Percentiles rank a stretch among this genome's conserved stretches.
These are phyloP conservation scores for Sebastes schlegelii DNA, from an alignment of 2,113 vertebrate genomes.

Conservation along the genomic window DNA sequence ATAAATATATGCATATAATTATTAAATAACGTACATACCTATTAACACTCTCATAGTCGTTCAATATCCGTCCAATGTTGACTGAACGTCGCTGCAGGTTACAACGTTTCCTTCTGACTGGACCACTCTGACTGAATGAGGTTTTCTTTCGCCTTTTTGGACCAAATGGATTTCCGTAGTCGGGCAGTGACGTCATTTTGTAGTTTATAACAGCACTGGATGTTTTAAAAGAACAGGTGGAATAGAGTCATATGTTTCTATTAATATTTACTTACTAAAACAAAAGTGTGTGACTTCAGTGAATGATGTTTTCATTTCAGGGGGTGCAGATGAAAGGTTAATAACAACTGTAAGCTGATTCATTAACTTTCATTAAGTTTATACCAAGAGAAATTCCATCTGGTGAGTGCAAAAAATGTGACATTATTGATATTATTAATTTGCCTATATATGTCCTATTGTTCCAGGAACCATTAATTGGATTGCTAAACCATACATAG, in stretches of 20 bases:
- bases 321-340: background rate
- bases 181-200: constrained; percentile 9
- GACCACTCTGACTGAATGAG: background rate
- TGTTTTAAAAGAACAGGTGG: background rate
- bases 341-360: background rate
- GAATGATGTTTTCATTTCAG: background rate
- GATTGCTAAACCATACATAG: background rate
- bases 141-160: constrained; percentile 10
- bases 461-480: background rate
- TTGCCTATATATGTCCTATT: background rate
- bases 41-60: constrained; percentile 82
- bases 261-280: background rate
- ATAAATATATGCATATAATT: no score
- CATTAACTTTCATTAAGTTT: background rate
- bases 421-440: background rate
- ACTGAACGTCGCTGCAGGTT: background rate
- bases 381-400: background rate
- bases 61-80: fast-evolving
- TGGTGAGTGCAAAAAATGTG: background rate
- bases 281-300: background rate
- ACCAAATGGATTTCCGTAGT: constrained; percentile 15
- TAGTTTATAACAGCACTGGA: constrained; percentile 4
- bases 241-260: background rate
- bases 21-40: constrained; percentile 68
- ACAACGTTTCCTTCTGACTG: background rate